Conservation (phyloP, 2,113 vertebrate species). For the Ariopsis seemanni region DNA sequence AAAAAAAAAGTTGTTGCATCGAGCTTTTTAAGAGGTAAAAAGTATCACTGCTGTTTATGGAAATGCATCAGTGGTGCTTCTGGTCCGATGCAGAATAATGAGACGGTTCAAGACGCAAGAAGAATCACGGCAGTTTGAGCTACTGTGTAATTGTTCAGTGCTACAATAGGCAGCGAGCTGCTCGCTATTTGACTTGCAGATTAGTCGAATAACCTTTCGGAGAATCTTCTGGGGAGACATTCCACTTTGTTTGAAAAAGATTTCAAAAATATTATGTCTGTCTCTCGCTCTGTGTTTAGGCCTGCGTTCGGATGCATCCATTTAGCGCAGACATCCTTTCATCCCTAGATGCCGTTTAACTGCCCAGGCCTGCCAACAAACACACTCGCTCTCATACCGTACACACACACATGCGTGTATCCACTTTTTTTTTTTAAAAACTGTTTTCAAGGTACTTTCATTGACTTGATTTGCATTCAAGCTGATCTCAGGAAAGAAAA, state of each 20-base stretch:
- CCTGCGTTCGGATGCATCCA: neutral
- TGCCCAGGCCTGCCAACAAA: neutral
- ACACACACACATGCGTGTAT: neutral
- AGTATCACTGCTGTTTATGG: neutral
- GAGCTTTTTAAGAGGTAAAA: too few species aligned
- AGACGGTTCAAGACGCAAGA: neutral
- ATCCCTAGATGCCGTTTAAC: slow-evolving; percentile 16
- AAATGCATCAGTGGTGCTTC: neutral
- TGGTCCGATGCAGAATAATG: neutral
- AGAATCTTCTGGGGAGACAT: slow-evolving; percentile 15
- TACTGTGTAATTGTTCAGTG: neutral
- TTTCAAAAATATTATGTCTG: slow-evolving; percentile 14
- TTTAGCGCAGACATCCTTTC: slow-evolving; percentile 6
- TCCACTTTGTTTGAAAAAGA: neutral
- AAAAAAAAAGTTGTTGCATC: neutral
- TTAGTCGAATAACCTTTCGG: slow-evolving; percentile 18
- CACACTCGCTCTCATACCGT: neutral
- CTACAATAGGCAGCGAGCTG: neutral
- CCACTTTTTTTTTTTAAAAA: neutral
- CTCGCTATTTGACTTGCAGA: slow-evolving; percentile 20
- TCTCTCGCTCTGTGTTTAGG: slow-evolving; percentile 1
- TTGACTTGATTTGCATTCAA: neutral
- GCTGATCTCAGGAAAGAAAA: neutral
- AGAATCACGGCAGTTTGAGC: neutral
- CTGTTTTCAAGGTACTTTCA: slow-evolving; percentile 2